Percentiles rank a stretch among this genome's conserved stretches.
Evolutionary conservation across 2,113 vertebrate genomes (phyloP).

Genomic region (Lethenteron reissneri): DNA sequence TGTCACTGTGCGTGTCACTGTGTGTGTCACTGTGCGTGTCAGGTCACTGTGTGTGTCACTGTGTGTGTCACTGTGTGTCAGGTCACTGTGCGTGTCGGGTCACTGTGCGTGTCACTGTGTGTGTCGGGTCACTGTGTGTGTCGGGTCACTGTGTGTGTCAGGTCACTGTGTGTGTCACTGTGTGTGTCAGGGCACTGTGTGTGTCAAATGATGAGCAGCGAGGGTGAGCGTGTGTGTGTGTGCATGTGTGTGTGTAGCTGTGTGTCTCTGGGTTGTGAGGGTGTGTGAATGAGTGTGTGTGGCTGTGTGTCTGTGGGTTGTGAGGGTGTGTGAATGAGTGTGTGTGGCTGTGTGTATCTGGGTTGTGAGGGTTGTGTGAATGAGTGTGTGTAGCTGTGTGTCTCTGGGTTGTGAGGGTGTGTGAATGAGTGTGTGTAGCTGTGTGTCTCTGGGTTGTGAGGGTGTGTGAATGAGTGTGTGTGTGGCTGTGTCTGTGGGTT

Average conservation of each 20-base stretch:
- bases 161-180: too few species aligned
- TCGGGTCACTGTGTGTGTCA: too few species aligned
- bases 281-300: conserved; percentile 1
- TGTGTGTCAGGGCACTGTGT: too few species aligned
- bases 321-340: not conserved
- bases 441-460: not conserved
- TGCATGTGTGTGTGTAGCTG: not conserved
- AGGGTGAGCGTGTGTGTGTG: not conserved
- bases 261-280: not conserved
- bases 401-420: not conserved
- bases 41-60: too few species aligned
- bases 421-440: not conserved
- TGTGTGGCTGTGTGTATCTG: not conserved
- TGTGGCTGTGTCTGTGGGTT: not conserved
- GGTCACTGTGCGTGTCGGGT: too few species aligned
- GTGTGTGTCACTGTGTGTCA: too few species aligned
- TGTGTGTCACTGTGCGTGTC: too few species aligned
- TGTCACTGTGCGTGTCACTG: too few species aligned
- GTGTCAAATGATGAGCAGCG: not conserved
- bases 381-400: not conserved
- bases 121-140: too few species aligned
- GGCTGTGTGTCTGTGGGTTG: not conserved
- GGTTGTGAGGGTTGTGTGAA: not conserved
- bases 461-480: not conserved
- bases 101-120: too few species aligned